These are phyloP conservation scores for Apodemia duryi DNA, from an alignment of 2,888 invertebrate genomes.

Conservation along the genomic window DNA sequence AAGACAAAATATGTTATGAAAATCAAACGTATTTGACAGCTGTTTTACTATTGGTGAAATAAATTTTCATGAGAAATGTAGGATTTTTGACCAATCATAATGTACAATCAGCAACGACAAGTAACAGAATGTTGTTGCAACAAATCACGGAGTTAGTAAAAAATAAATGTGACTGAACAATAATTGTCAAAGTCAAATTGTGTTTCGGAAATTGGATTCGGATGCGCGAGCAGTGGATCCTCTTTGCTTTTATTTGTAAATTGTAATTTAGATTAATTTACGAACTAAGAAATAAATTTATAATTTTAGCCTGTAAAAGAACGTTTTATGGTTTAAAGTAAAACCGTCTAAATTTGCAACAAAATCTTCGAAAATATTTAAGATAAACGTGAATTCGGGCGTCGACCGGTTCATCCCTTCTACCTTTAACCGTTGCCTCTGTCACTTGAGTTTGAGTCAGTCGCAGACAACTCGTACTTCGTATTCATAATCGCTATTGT, in stretches of 20 bases:
- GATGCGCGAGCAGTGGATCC: background rate
- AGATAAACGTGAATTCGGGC: conserved; percentile 65
- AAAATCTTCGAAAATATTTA: conserved; percentile 47
- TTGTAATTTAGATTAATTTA: background rate
- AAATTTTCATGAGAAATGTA: too few species aligned
- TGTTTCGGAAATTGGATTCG: background rate
- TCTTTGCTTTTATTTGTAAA: background rate
- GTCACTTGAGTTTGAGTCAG: conserved; percentile 43
- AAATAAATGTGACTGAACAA: too few species aligned
- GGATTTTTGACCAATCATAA: too few species aligned
- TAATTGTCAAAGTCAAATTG: too few species aligned
- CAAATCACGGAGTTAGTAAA: too few species aligned
- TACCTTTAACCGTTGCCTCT: conserved; percentile 62
- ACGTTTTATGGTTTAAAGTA: background rate
- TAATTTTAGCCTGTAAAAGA: conserved; percentile 20
- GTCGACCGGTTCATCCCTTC: conserved; percentile 77
- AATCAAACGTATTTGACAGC: too few species aligned
- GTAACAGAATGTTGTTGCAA: too few species aligned
- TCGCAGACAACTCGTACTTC: conserved; percentile 33
- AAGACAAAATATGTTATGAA: too few species aligned
- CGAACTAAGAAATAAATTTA: conserved; percentile 33
- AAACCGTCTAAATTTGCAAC: conserved; percentile 31
- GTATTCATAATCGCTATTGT: conserved; percentile 12
- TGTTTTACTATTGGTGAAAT: too few species aligned
- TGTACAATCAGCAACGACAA: too few species aligned